Conservation (phyloP, 2,113 vertebrate genomes). For the Spizaetus ornatus region DNA sequence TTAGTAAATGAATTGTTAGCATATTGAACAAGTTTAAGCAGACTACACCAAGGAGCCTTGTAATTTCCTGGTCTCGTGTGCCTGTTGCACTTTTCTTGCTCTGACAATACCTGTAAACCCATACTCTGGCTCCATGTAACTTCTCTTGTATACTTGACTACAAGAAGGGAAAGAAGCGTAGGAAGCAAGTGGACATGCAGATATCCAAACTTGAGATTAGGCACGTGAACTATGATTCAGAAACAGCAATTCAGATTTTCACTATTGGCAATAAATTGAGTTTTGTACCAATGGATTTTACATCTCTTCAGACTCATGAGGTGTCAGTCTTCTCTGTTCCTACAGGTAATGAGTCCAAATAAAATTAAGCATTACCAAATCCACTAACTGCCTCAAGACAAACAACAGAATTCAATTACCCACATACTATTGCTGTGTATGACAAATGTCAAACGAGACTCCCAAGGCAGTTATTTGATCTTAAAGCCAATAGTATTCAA, state of each 20-base stretch:
- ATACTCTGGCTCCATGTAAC: background rate
- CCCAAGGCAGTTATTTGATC: background rate
- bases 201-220: background rate
- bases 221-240: fast-evolving
- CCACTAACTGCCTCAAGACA: background rate
- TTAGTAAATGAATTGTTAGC: background rate
- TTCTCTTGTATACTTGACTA: background rate
- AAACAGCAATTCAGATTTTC: background rate
- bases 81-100: background rate
- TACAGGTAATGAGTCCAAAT: background rate
- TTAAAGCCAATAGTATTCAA: background rate
- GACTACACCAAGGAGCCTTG: background rate
- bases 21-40: background rate
- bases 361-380: background rate
- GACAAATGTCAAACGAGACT: background rate
- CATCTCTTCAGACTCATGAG: background rate
- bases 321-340: background rate
- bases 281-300: background rate
- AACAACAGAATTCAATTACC: background rate
- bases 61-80: background rate
- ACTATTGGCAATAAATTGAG: background rate
- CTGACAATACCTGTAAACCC: background rate
- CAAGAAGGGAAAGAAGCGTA: background rate
- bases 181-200: background rate
- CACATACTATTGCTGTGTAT: background rate